These are phyloP conservation scores for Pachyrhynchus sulphureomaculatus DNA, from an alignment of 1,140 invertebrate genomes.

Conservation along the genomic window DNA sequence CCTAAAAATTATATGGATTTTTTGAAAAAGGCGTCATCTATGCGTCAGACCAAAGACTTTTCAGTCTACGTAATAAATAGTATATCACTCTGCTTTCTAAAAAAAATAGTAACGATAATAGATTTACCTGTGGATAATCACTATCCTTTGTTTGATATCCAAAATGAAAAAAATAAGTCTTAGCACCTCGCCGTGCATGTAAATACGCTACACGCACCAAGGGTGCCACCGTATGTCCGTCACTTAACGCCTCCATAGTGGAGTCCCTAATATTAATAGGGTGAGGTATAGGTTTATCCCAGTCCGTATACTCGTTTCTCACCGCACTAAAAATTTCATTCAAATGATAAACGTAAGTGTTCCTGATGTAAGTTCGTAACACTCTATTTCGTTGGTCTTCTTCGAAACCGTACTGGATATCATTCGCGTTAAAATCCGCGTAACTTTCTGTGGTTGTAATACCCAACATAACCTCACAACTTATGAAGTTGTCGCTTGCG, in stretches of 20 bases:
- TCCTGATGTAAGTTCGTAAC: constrained; percentile 80
- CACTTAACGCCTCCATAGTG: constrained; percentile 84
- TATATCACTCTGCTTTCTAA: too few species aligned
- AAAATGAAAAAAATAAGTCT: constrained; percentile 79
- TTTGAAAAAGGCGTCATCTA: too few species aligned
- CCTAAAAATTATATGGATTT: too few species aligned
- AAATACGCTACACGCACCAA: constrained; percentile 69
- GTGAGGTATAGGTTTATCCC: constrained; percentile 82
- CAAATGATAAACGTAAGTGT: constrained; percentile 83
- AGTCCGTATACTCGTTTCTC: constrained; percentile 90
- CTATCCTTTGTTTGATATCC: constrained; percentile 75
- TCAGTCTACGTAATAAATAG: too few species aligned
- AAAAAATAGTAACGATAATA: too few species aligned
- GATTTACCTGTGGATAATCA: constrained; percentile 69
- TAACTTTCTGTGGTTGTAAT: constrained; percentile 75
- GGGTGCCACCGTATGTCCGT: constrained; percentile 76
- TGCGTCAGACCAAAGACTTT: too few species aligned
- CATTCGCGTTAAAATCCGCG: constrained; percentile 72
- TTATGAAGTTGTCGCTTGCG: constrained; percentile 68
- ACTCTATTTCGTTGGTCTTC: constrained; percentile 73
- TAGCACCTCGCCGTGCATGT: constrained; percentile 67
- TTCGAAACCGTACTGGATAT: constrained; percentile 76
- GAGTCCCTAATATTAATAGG: constrained; percentile 82
- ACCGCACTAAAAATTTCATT: constrained; percentile 91
- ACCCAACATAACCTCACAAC: constrained; percentile 67